These are phyloP conservation scores for Tenthredo distinguenda DNA, from an alignment of 2,888 invertebrate genomes.

Conservation along the genomic window DNA sequence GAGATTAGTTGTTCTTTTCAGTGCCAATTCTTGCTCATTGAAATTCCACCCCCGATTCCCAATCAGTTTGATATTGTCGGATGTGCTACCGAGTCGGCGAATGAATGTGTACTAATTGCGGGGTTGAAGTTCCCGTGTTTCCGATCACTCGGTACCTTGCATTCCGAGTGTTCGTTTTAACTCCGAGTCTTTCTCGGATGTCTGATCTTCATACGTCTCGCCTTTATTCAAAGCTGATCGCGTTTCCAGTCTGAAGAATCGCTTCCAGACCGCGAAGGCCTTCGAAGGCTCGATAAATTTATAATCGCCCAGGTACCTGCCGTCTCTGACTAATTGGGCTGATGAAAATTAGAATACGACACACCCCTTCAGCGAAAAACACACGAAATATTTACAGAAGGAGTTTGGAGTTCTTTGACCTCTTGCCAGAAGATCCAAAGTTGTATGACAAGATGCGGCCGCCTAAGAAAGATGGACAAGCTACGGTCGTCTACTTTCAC, in stretches of 20 bases:
- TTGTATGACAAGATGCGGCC: constrained; percentile 96
- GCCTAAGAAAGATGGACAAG: constrained; percentile 92
- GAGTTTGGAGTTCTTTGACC: constrained; percentile 90
- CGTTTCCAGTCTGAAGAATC: neutral
- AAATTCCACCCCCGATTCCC: constrained; percentile 12
- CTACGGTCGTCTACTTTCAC: constrained; percentile 94
- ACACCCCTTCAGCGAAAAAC: constrained; percentile 44
- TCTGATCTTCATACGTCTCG: neutral
- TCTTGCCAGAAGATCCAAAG: constrained; percentile 91
- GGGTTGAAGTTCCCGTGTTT: neutral
- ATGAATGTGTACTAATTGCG: constrained; percentile 9
- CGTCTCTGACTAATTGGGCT: constrained; percentile 24
- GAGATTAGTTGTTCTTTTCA: constrained; percentile 54
- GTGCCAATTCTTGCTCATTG: neutral
- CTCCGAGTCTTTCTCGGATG: neutral
- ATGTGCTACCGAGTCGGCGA: neutral
- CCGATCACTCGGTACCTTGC: neutral
- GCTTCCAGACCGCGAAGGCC: neutral
- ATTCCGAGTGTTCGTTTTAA: neutral
- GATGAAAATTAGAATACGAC: constrained; percentile 7
- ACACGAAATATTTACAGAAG: constrained; percentile 78
- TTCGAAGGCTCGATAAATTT: constrained; percentile 13
- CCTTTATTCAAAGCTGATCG: neutral
- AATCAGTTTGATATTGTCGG: constrained; percentile 14
- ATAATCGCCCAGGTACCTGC: constrained; percentile 51